Evolutionary conservation across 2,797 vertebrate genomes (phyloP).

Genomic region (Channa striata): DNA sequence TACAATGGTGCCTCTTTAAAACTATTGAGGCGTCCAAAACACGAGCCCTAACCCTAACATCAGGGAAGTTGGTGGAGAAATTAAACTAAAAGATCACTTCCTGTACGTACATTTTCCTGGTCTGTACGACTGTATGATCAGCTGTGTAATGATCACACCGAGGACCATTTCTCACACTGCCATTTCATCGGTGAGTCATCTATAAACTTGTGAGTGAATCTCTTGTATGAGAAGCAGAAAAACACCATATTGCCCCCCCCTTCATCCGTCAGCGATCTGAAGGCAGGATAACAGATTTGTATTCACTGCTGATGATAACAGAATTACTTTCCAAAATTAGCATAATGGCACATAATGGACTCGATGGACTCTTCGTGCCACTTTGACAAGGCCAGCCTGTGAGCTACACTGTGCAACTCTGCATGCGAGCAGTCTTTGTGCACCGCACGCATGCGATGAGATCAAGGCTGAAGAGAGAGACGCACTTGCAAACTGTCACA

Average conservation of each 20-base stretch:
- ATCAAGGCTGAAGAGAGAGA: constrained; percentile 1
- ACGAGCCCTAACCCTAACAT: no score
- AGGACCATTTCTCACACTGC: constrained; percentile 22
- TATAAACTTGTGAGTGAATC: constrained; percentile 29
- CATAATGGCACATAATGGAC: constrained; percentile 74
- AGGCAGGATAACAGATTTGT: constrained; percentile 52
- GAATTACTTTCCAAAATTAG: constrained; percentile 71
- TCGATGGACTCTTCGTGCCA: constrained; percentile 67
- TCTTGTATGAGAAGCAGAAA: constrained; percentile 32
- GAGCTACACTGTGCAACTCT: constrained; percentile 29
- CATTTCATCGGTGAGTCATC: constrained; percentile 55
- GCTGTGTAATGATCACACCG: constrained; percentile 27
- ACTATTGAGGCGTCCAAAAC: constrained; percentile 28
- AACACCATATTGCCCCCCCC: constrained; percentile 15
- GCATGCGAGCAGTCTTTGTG: constrained; percentile 30
- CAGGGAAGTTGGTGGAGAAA: background rate
- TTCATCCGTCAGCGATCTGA: constrained; percentile 33
- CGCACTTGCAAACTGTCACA: background rate
- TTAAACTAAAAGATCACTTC: background rate
- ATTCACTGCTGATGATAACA: constrained; percentile 65
- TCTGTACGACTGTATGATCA: constrained; percentile 28
- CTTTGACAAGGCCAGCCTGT: constrained; percentile 65
- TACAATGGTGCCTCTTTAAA: constrained; percentile 64
- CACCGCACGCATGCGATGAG: constrained; percentile 19
- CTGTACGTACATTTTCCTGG: background rate